A percentile compares a stretch with the other conserved stretches of the same genome.
Conservation (phyloP, 2,888 invertebrate genomes). For the Netelia inedita region DNA sequence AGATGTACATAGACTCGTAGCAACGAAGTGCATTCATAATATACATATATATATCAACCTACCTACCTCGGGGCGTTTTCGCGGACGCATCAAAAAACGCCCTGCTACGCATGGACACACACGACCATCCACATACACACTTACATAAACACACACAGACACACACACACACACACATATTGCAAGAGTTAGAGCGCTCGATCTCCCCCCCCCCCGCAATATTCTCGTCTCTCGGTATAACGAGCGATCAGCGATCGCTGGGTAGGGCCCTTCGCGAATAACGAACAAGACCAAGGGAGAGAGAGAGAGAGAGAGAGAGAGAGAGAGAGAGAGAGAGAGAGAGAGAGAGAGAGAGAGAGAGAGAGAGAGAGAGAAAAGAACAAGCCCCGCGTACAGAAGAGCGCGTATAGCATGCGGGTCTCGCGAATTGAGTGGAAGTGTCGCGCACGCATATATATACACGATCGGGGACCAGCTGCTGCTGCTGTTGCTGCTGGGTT, state of each 20-base stretch:
- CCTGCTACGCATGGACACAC: constrained; percentile 6
- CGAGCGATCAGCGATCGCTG: constrained; percentile 62
- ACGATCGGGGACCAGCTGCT: constrained; percentile 67
- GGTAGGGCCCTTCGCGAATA: constrained; percentile 49
- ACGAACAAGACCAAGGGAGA: constrained; percentile 39
- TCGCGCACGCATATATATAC: constrained; percentile 76
- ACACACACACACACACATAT: not conserved
- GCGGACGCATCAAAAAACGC: constrained; percentile 56
- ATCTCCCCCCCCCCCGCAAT: constrained; percentile 44
- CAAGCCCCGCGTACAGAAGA: constrained; percentile 53
- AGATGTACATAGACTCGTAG: constrained; percentile 30
- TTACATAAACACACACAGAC: not conserved
- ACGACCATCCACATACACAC: no score
- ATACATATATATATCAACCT: not conserved
- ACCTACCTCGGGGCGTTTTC: constrained; percentile 54
- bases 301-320: constrained; percentile 41
- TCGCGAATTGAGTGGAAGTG: constrained; percentile 76
- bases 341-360: constrained; percentile 37
- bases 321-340: constrained; percentile 43
- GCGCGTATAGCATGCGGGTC: constrained; percentile 78
- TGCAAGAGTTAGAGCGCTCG: constrained; percentile 26
- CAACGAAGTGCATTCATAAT: not conserved
- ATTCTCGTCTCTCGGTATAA: constrained; percentile 44
- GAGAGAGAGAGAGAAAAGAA: constrained; percentile 46
- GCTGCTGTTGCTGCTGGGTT: constrained; percentile 58